Conservation (phyloP, 2,113 vertebrate genomes). For the Symphodus melops region DNA sequence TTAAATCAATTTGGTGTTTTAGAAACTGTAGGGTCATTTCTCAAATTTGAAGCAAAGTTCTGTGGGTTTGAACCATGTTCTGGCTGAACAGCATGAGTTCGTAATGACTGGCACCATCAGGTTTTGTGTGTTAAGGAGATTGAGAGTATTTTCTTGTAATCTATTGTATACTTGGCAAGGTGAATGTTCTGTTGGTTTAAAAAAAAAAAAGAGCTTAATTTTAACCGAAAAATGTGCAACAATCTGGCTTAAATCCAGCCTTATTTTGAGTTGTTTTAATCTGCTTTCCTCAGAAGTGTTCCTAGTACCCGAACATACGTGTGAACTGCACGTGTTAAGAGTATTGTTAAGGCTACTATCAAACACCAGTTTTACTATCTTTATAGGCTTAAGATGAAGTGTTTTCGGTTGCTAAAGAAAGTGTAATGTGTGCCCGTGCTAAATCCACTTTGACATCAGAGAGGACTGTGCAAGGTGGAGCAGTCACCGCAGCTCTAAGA, state of each 20-base stretch:
- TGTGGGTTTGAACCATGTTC: constrained; percentile 20
- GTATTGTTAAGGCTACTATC: constrained; percentile 33
- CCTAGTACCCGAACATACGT: not conserved
- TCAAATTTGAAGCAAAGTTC: constrained; percentile 10
- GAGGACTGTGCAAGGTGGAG: constrained; percentile 72
- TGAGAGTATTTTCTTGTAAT: constrained; percentile 14
- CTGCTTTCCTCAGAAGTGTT: not conserved
- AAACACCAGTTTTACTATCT: constrained; percentile 46
- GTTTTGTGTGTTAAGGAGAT: constrained; percentile 20
- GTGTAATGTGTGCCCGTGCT: constrained; percentile 55
- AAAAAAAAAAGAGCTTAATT: not conserved
- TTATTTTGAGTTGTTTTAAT: constrained; percentile 10
- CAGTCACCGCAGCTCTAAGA: constrained; percentile 72
- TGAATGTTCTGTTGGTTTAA: not conserved
- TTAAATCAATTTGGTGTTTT: not conserved
- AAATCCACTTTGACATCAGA: constrained; percentile 76
- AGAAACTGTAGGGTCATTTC: not conserved
- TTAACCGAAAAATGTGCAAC: not conserved
- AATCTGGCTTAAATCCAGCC: not conserved
- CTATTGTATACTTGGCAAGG: constrained; percentile 5
- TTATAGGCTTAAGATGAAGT: constrained; percentile 39
- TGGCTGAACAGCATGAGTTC: constrained; percentile 11
- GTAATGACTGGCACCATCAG: constrained; percentile 15
- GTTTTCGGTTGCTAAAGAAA: constrained; percentile 66
- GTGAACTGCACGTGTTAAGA: constrained; percentile 24